These are phyloP conservation scores for Psilanteris sp. DNA, from an alignment of 1,140 invertebrate species.

Conservation along the genomic window DNA sequence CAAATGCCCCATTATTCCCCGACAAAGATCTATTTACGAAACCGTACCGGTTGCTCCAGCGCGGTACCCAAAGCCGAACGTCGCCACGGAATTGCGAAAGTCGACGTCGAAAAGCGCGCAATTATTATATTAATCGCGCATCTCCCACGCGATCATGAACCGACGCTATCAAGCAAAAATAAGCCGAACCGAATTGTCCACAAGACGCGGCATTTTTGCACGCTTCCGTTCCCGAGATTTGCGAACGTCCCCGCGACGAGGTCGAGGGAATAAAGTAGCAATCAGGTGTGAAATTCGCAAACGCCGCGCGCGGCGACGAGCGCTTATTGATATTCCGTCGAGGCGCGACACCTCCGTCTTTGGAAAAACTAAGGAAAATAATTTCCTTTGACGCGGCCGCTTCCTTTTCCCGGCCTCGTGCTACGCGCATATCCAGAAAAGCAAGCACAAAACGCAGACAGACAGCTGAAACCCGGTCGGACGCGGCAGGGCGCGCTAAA, in stretches of 20 bases:
- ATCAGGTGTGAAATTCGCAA: constrained; percentile 46
- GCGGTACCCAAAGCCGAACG: no score
- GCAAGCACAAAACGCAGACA: constrained; percentile 77
- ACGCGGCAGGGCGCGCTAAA: constrained; percentile 75
- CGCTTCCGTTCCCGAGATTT: no score
- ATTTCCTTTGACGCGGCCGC: constrained; percentile 66
- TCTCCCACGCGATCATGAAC: no score
- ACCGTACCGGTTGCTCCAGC: no score
- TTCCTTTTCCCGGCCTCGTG: constrained; percentile 32
- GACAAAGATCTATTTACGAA: no score
- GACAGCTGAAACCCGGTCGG: constrained; percentile 75
- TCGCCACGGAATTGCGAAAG: no score
- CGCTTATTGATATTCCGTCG: constrained; percentile 68
- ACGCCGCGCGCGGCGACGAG: constrained; percentile 17
- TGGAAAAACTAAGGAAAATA: constrained; percentile 76
- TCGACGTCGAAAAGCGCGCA: no score
- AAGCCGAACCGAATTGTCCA: no score
- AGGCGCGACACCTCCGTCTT: constrained; percentile 61
- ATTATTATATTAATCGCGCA: no score
- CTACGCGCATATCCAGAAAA: constrained; percentile 71
- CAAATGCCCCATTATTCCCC: no score
- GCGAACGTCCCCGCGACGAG: constrained; percentile 7
- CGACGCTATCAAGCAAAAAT: no score
- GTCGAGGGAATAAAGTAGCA: constrained; percentile 17
- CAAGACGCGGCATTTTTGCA: no score